Evolutionary conservation across 1,140 invertebrate genomes (phyloP).

Genomic region (Magallana angulata): DNA sequence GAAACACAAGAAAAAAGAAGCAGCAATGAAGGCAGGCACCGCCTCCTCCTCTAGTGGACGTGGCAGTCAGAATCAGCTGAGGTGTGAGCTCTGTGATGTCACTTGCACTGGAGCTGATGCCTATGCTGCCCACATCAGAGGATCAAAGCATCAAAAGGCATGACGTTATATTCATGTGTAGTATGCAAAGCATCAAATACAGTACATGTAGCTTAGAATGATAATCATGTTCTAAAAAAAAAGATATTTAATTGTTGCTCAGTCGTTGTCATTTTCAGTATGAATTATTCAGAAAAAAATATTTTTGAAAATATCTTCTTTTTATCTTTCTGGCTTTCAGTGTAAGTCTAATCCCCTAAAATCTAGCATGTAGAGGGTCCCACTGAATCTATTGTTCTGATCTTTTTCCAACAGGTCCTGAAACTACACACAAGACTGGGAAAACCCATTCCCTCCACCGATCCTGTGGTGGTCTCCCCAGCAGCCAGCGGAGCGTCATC

Average conservation of each 20-base stretch:
- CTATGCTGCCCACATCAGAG: conserved; percentile 97
- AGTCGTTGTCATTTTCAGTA: too few species aligned
- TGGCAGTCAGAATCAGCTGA: conserved; percentile 76
- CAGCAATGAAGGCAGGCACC: conserved; percentile 88
- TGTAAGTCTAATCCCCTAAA: too few species aligned
- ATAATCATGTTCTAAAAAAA: too few species aligned
- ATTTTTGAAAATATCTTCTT: too few species aligned
- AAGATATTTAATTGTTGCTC: too few species aligned
- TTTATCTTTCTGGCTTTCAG: too few species aligned
- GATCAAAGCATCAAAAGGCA: conserved; percentile 97
- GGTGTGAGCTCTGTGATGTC: conserved; percentile 93
- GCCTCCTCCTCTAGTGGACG: conserved; percentile 66
- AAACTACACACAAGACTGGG: conserved; percentile 97
- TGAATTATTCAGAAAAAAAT: too few species aligned
- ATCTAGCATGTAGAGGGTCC: too few species aligned
- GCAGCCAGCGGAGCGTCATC: conserved; percentile 56
- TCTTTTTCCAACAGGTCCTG: conserved; percentile 83
- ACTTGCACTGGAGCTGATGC: conserved; percentile 98
- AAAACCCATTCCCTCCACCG: conserved; percentile 96
- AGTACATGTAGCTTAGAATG: too few species aligned
- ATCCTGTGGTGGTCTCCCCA: conserved; percentile 85
- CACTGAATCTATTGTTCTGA: background rate
- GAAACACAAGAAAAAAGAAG: conserved; percentile 99
- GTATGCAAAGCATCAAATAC: too few species aligned
- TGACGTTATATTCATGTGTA: conserved; percentile 7